These are phyloP conservation scores for Pachyramphus minor DNA, from an alignment of 2,113 vertebrate genomes.

Conservation along the genomic window DNA sequence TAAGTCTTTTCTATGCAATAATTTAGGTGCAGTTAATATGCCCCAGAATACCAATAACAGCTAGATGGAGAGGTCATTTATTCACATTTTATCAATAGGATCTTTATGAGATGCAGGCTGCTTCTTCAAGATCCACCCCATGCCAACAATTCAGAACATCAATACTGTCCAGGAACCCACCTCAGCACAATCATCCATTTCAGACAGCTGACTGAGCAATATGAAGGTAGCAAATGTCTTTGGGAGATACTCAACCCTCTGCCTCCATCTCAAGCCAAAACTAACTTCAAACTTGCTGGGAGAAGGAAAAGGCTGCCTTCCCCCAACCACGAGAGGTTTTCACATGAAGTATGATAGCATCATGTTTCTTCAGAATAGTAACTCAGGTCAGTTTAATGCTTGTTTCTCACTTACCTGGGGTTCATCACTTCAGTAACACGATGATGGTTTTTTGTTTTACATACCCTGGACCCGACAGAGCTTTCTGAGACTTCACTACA, in stretches of 20 bases:
- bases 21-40: constrained; percentile 63
- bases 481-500: background rate
- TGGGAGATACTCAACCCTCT: constrained; percentile 37
- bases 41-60: constrained; percentile 60
- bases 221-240: constrained; percentile 3
- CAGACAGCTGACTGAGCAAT: constrained; percentile 28
- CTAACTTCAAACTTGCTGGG: constrained; percentile 36
- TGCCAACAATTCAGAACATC: constrained; percentile 20
- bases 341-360: constrained; percentile 42
- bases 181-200: constrained; percentile 5
- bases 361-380: background rate
- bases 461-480: background rate
- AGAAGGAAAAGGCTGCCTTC: background rate
- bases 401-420: background rate
- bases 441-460: background rate
- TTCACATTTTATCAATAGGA: constrained; percentile 64
- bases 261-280: constrained; percentile 44
- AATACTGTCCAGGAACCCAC: background rate
- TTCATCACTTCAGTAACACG: background rate
- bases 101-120: constrained; percentile 55
- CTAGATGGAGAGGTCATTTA: constrained; percentile 49
- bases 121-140: constrained; percentile 27
- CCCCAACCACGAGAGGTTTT: background rate
- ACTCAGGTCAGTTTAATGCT: background rate
- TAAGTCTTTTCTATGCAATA: constrained; percentile 60